These are phyloP conservation scores for Zosterops lateralis DNA, from an alignment of 2,113 vertebrate species.

Conservation along the genomic window DNA sequence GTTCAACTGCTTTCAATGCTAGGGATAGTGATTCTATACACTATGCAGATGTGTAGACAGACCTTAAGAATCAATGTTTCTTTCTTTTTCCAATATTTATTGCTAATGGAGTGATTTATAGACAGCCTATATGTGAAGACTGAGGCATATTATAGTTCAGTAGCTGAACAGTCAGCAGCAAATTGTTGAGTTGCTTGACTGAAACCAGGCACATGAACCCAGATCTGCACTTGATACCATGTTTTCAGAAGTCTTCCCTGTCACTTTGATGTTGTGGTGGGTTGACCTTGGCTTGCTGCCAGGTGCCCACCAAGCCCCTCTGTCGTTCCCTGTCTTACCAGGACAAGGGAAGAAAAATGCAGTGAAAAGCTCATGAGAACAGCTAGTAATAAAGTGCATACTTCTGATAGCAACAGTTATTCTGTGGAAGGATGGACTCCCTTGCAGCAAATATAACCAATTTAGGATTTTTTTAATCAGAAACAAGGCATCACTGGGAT, in stretches of 20 bases:
- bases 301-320: not conserved
- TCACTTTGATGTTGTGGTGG: not conserved
- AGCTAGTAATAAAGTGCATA: not conserved
- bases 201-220: not conserved
- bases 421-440: not conserved
- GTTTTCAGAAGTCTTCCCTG: not conserved
- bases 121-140: not conserved
- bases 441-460: not conserved
- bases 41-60: not conserved
- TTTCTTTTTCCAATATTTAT: not conserved
- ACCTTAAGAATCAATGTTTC: not conserved
- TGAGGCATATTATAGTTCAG: not conserved
- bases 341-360: not conserved
- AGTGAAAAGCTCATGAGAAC: not conserved
- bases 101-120: conserved; percentile 4
- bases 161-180: not conserved
- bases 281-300: not conserved
- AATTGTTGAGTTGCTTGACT: not conserved
- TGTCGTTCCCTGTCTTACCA: not conserved
- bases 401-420: not conserved
- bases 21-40: not conserved
- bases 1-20: not conserved
- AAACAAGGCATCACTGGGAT: not conserved
- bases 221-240: not conserved
- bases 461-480: not conserved